Base-by-base conservation (phyloP, 1,140 invertebrate genomes). In the Oreohelix idahoensis region DNA sequence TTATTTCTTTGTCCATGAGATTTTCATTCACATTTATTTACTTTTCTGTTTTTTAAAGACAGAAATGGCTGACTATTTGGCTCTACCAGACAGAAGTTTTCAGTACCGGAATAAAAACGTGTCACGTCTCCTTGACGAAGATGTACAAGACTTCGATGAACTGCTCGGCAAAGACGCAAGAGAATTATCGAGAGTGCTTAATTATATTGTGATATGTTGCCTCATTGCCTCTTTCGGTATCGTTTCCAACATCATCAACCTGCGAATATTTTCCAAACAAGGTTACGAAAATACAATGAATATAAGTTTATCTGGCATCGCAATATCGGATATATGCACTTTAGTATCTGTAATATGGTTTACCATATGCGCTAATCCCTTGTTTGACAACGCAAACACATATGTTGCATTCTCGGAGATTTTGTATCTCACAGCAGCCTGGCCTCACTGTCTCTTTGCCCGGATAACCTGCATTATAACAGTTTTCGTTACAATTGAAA, bases 331-430 rank as follows among this genome's bases (percentile, higher is more conserved):
- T 49, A 49, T 49, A 49, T 49, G 8, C 17, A 49, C 45, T 11
- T 49, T 49, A 17, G 36, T 76, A 17, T 45, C 74, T 1, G 17
- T 76, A 29, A 13, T 51, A 17, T 76, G 74, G 74, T 42, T 45
- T 39, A 45, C 74, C 42, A 76, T 76, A 32, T 76, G 74, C 45
- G 36, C 29, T 10, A 76, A 45, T 35, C 74, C 74, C 8, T 17
- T 45, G 38, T 76, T 76, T 38, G 45, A 32, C 20, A 26, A 45
- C 11, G 42, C 74, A 17, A 38, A 32, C 53, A 32, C 42, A 8
- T 53, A 23, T 32, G 38, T 76, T 1, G 36, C 38, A 45, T 76
- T 76, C 29, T 32, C 45, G 74, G 76, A 79, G 32, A 39, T 79
- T 13, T 20, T 13, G 49, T 32, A 58, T 17, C 53, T 63, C 10